These are phyloP conservation scores for Latrodectus geometricus DNA, from an alignment of 1,140 invertebrate species.

Conservation along the genomic window DNA sequence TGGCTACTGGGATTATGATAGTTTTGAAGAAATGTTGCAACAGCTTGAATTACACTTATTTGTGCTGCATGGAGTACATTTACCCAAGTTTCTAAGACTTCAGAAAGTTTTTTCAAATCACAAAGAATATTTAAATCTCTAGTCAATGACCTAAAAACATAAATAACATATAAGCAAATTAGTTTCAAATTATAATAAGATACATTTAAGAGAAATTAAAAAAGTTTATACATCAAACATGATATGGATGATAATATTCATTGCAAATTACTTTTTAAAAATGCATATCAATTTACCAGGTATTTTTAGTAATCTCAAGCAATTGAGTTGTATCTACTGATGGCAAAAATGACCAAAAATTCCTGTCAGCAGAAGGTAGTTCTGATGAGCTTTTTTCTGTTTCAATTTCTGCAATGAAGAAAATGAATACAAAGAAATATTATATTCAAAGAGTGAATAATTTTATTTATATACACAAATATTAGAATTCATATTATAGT, in stretches of 20 bases:
- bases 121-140: constrained; percentile 48
- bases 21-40: constrained; percentile 29
- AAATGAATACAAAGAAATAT: too few species aligned
- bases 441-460: too few species aligned
- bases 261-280: too few species aligned
- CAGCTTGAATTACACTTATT: constrained; percentile 31
- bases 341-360: constrained; percentile 62
- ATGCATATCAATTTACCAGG: constrained; percentile 32
- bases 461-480: too few species aligned
- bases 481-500: too few species aligned
- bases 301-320: constrained; percentile 39
- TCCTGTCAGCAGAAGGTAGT: constrained; percentile 29
- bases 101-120: constrained; percentile 26
- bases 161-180: not conserved
- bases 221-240: too few species aligned
- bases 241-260: too few species aligned
- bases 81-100: constrained; percentile 49
- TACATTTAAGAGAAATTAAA: not conserved
- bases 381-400: constrained; percentile 51
- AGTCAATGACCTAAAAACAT: constrained; percentile 21
- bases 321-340: constrained; percentile 27
- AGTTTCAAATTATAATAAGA: not conserved
- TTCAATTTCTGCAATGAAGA: constrained; percentile 28
- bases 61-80: constrained; percentile 44
- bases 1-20: constrained; percentile 47